Evolutionary conservation across 2,888 invertebrate species (phyloP), one percentile per base, ranked within the genome.

Genomic region (Tetanocera ferruginea): DNA sequence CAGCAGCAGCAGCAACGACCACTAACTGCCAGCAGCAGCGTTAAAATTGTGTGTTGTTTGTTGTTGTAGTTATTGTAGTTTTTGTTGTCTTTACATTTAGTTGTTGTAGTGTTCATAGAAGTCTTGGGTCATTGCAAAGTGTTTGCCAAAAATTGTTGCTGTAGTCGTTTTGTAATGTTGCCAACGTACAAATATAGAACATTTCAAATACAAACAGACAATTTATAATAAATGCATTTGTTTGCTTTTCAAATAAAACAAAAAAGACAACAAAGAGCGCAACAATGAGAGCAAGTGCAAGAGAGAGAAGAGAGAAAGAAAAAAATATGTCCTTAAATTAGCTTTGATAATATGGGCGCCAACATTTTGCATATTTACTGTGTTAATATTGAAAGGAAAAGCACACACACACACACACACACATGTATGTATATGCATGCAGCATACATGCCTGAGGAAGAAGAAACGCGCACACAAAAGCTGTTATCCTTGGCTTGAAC

Each of bases 331-430:
- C 25, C 25, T 60, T 25, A 60, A 60, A 60, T 60, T 60, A 28
- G 60, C 28, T 60, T 60, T 60, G 28, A 28, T 28, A 60, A 60
- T 60, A 25, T 60, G 60, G 25, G 28, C 28, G 28, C 25, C 60
- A 60, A 60, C 60, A 60, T 60, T 60, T 60, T 60, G 60, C 28
- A 60, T 60, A 60, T 60, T 60, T 28, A 60, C 28, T 28, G 28
- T 60, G 60, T 11, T 60, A 19, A 60, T 28, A 60, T 60, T 60
- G 60, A 9, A 23, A 43, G 14, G 3, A 31, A 3, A 31, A 31
- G 5, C 14, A 34, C n/a, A 49, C 52, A 52, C 49, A 19, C 70
- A 52, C 28, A 69, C 31, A 34, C 19, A 37, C 19, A 31, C 11
- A n/a, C 34, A 17, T n/a, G n/a, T n/a, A n/a, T n/a, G n/a, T n/a